Conservation (phyloP, 2,113 vertebrate genomes). For the Thymallus thymallus region DNA sequence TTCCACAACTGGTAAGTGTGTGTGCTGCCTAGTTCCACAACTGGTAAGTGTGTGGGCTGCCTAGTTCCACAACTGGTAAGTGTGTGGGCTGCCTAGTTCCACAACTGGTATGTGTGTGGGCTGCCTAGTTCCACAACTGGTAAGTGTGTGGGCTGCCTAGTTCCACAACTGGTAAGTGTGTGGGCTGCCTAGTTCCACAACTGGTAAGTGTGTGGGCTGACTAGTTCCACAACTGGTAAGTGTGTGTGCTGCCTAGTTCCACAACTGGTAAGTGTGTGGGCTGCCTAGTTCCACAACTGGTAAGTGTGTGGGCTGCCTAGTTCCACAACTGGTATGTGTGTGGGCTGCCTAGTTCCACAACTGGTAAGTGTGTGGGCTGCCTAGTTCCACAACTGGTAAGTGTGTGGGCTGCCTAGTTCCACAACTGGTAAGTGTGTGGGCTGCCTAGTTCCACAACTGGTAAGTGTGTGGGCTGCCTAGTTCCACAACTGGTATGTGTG, state of each 20-base stretch:
- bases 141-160: too few species aligned
- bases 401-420: constrained; percentile 43
- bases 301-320: constrained; percentile 30
- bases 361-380: constrained; percentile 67
- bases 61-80: constrained; percentile 60
- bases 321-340: constrained; percentile 59
- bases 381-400: too few species aligned
- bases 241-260: too few species aligned
- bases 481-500: constrained; percentile 29
- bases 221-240: constrained; percentile 57
- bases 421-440: too few species aligned
- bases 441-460: too few species aligned
- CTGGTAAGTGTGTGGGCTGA: constrained; percentile 23
- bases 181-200: too few species aligned
- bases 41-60: too few species aligned
- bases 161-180: constrained; percentile 64
- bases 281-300: too few species aligned
- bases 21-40: constrained; percentile 49
- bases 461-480: constrained; percentile 70
- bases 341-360: too few species aligned
- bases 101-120: constrained; percentile 23
- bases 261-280: constrained; percentile 66
- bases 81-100: too few species aligned
- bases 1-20: constrained; percentile 28
- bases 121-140: constrained; percentile 54